These are phyloP conservation scores for Ditylenchus dipsaci DNA, from an alignment of 1,140 invertebrate genomes.

Conservation along the genomic window DNA sequence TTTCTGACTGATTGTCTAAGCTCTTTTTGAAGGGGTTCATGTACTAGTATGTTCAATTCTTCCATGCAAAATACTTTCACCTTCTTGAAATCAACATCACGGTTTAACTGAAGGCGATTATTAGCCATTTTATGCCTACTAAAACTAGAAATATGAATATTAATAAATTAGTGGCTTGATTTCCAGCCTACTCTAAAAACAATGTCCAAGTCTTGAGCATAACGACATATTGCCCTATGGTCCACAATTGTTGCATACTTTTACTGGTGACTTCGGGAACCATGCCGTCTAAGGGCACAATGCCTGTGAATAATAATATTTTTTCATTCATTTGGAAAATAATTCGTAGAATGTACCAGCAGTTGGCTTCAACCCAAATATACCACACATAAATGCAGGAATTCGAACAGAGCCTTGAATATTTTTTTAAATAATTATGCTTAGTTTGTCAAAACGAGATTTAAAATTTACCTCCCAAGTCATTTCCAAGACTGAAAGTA, in stretches of 20 bases:
- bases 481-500: slow-evolving; percentile 86
- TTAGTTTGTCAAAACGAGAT: too few relatives aligned
- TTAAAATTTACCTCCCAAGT: slow-evolving; percentile 68
- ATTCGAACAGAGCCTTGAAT: slow-evolving; percentile 81
- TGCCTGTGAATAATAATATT: not conserved
- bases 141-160: slow-evolving; percentile 41
- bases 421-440: too few relatives aligned
- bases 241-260: slow-evolving; percentile 31
- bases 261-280: slow-evolving; percentile 24
- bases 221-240: slow-evolving; percentile 80
- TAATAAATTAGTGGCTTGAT: not conserved
- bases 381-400: slow-evolving; percentile 85
- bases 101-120: slow-evolving; percentile 32
- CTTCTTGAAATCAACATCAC: slow-evolving; percentile 42
- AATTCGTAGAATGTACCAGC: slow-evolving; percentile 58
- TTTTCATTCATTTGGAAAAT: not conserved
- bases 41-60: slow-evolving; percentile 33
- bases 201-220: slow-evolving; percentile 66
- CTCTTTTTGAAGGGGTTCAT: slow-evolving; percentile 17
- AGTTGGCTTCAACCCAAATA: slow-evolving; percentile 90
- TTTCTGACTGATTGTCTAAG: slow-evolving; percentile 30
- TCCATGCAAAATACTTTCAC: slow-evolving; percentile 55
- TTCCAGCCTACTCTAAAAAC: not conserved
- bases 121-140: slow-evolving; percentile 41
- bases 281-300: slow-evolving; percentile 36